Percentiles rank a stretch among this genome's conserved stretches.
Evolutionary conservation across 2,797 vertebrate species (phyloP).

Genomic region (Tapirus indicus): DNA sequence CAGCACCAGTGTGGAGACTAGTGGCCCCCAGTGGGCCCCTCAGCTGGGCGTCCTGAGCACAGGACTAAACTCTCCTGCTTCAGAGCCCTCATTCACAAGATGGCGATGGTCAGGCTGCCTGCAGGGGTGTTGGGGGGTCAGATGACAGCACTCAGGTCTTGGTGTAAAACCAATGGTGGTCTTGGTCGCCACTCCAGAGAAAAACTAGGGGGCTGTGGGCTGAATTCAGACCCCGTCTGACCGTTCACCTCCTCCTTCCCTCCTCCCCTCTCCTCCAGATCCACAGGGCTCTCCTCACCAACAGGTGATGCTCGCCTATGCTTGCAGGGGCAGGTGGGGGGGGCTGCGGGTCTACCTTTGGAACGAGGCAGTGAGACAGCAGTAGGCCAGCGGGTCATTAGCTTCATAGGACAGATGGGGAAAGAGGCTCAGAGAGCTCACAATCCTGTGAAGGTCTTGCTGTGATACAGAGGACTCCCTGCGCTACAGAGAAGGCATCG

Average conservation of each 20-base stretch:
- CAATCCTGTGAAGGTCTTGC: background rate
- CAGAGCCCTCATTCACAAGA: background rate
- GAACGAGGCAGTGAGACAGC: background rate
- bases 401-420: background rate
- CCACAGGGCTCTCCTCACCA: background rate
- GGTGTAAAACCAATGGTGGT: background rate
- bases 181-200: background rate
- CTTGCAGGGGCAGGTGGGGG: rapidly evolving
- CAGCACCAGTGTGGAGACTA: background rate
- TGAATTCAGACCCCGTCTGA: background rate
- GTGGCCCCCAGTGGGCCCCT: background rate
- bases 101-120: background rate
- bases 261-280: too few species aligned
- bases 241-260: rapidly evolving
- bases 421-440: background rate
- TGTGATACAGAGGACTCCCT: background rate
- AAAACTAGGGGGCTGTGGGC: background rate
- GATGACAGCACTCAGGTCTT: background rate
- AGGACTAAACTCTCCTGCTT: background rate
- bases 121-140: rapidly evolving
- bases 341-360: background rate
- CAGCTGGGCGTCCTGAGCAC: background rate
- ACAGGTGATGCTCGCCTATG: background rate
- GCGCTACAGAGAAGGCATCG: background rate
- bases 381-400: background rate